Conservation (phyloP, 1,140 invertebrate species). For the Orius insidiosus region DNA sequence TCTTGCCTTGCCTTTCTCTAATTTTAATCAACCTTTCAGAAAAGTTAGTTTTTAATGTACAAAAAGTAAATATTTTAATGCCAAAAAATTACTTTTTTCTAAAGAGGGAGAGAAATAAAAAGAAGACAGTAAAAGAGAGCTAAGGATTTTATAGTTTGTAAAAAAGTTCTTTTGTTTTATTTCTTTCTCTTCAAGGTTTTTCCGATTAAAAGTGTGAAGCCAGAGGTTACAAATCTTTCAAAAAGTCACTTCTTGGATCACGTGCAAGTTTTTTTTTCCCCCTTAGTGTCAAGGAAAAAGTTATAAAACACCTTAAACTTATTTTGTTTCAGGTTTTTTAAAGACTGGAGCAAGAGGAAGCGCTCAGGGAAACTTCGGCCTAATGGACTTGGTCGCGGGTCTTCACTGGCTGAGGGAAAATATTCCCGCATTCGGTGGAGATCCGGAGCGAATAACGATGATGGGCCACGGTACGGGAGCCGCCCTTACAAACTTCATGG, state of each 20-base stretch:
- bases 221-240: too few relatives aligned
- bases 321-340: constrained; percentile 49
- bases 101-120: too few relatives aligned
- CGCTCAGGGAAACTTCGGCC: constrained; percentile 82
- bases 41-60: too few relatives aligned
- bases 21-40: too few relatives aligned
- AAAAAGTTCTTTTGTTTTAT: too few relatives aligned
- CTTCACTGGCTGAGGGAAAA: constrained; percentile 86
- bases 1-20: too few relatives aligned
- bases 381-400: constrained; percentile 87
- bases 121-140: too few relatives aligned
- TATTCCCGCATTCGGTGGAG: constrained; percentile 72
- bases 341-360: constrained; percentile 70
- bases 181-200: neutral
- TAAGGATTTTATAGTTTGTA: too few relatives aligned
- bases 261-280: neutral
- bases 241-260: neutral
- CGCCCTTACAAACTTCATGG: constrained; percentile 79
- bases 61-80: too few relatives aligned
- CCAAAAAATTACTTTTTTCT: too few relatives aligned
- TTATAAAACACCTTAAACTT: neutral
- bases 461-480: constrained; percentile 89
- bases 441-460: constrained; percentile 71
- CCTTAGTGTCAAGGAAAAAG: neutral
- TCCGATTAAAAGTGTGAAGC: neutral